Evolutionary conservation across 2,113 vertebrate species (phyloP), one percentile per base, ranked within the genome.

Genomic region (Neolamprologus fasciatus): DNA sequence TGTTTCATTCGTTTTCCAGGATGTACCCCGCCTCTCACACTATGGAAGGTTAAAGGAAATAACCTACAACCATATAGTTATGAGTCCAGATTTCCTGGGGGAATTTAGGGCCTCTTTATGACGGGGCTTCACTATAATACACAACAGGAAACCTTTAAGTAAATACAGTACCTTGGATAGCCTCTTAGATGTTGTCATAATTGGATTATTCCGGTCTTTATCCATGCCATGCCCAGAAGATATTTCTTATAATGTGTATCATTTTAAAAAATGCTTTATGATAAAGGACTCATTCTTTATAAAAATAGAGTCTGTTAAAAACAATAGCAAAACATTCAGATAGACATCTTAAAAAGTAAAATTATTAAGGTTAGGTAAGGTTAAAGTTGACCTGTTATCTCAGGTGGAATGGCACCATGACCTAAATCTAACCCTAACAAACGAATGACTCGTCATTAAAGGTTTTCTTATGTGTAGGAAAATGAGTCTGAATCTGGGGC

Each of bases 401-500:
- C 53, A 68, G 9, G 87, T 81, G 85, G 73, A n/a, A 80, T 8
- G 73, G 21, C 80, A 54, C 76, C 11, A 8, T 89, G 90, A 93
- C 91, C 93, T 89, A 86, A 83, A 90, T 90, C 83, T 84, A 84
- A 91, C 80, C 66, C 26, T 35, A 13, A 76, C 63, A 81, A 82
- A 85, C 23, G 5, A 79, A 80, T 11, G 51, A 87, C 85, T 86
- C 84, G 26, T 89, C 83, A 90, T 42, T 73, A 85, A 78, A 58
- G 79, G 78, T 17, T 88, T 68, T 83, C 76, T 3, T 82, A 84
- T 88, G 8, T 81, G 87, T 66, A 81, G 23, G 28, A 91, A 89
- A 91, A 90, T 28, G 80, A 85, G 80, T 88, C 68, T 53, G 47
- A 85, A 54, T 40, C 86, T 6, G n/a, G 8, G 58, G 63, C 89